Base-by-base conservation (phyloP, 2,888 invertebrate species). In the Thumatha senex region DNA sequence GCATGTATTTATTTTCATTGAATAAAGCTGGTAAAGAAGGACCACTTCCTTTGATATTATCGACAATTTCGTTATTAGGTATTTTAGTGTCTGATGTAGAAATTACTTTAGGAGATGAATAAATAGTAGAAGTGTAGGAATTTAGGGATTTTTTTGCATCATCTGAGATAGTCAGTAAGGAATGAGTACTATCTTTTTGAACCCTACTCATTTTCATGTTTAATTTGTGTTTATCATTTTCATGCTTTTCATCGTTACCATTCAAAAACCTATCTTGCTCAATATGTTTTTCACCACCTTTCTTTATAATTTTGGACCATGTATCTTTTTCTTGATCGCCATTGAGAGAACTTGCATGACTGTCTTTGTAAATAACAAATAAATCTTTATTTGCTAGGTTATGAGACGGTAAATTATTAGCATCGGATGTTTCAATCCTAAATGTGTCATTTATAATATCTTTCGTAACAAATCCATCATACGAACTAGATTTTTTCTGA, bases 311-410 rank as follows among this genome's bases (percentile, higher is more conserved):
- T 42, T 72, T 61, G 11, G 50, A 51, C 62, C 69, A 70, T 24
- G 48, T 44, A 10, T 56, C 64, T 35, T 62, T 59, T 31, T 54
- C 40, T 30, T 55, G 45, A 11, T 49, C 56, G 46, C 67, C 61
- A 11, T 66, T 62, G 13, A 47, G 51, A 38, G 46, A 54, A 49
- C 65, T 76, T 39, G 59, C 72, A 49, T 78, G 75, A 65, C 76
- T 82, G 38, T 86, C 86, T 63, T 72, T 79, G 51, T 82, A 84
- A 58, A 87, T 84, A 13, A 84, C 55, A 64, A 86, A 82, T 44
- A 87, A 58, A 62, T 84, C 83, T 60, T 81, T 79, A 36, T 84
- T 76, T 42, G 67, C 63, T 14, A 70, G 74, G 53, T 67, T 66
- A 35, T 38, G 58, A 12, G 72, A 67, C n/a, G 58, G 50, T 15